These are phyloP conservation scores for Brevimyrus niger DNA, from an alignment of 2,113 vertebrate species.

Conservation along the genomic window DNA sequence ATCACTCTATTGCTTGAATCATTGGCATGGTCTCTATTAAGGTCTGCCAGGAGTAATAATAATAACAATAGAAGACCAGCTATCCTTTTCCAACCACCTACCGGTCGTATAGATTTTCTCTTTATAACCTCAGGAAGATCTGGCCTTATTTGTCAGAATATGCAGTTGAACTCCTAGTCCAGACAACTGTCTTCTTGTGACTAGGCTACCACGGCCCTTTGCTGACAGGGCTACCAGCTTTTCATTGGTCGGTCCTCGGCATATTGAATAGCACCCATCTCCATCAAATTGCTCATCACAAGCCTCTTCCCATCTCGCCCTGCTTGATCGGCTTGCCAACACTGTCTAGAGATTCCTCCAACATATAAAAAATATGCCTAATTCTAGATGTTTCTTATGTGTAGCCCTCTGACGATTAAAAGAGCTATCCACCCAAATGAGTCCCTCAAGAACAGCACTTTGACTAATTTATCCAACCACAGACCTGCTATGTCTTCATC, in stretches of 20 bases:
- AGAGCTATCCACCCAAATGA: background rate
- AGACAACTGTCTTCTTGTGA: background rate
- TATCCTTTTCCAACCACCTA: background rate
- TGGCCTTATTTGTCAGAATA: background rate
- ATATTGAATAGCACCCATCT: background rate
- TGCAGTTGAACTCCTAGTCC: background rate
- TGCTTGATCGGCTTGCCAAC: background rate
- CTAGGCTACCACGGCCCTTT: background rate
- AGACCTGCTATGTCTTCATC: background rate
- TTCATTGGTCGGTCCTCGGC: background rate
- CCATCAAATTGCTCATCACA: background rate
- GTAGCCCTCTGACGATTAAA: background rate
- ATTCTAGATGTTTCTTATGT: background rate
- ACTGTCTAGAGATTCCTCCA: background rate
- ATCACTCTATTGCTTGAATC: background rate
- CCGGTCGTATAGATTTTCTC: background rate
- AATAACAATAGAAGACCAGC: background rate
- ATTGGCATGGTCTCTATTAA: background rate
- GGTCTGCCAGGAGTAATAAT: background rate
- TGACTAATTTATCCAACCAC: background rate
- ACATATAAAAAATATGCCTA: background rate
- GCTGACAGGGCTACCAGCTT: background rate
- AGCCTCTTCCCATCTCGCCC: background rate
- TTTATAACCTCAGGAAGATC: background rate
- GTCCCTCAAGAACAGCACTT: background rate